These are phyloP conservation scores for Anodontia alba DNA, from an alignment of 2,888 invertebrate species.

Conservation along the genomic window DNA sequence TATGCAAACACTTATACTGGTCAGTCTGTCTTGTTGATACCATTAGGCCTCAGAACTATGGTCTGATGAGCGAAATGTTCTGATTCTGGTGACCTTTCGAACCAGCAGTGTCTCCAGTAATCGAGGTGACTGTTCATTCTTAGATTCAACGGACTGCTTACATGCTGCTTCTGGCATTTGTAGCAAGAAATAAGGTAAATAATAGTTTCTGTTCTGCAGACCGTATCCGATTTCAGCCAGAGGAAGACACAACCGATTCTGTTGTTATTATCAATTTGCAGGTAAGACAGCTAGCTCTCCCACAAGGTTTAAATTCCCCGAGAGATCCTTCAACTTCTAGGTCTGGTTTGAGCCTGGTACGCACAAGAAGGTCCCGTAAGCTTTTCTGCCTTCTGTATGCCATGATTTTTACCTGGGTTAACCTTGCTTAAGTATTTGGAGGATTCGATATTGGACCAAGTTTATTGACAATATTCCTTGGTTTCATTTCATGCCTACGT, in stretches of 20 bases:
- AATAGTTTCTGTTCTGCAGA: conserved; percentile 8
- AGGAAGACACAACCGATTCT: neutral
- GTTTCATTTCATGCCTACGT: no score
- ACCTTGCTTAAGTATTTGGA: neutral
- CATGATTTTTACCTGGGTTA: neutral
- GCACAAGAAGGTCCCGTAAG: conserved; percentile 7
- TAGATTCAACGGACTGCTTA: neutral
- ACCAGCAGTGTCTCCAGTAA: neutral
- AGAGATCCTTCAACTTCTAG: neutral
- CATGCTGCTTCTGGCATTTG: neutral
- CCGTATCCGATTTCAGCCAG: neutral
- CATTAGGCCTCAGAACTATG: neutral
- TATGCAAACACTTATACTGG: no score
- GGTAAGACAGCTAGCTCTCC: neutral
- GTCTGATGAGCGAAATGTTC: no score
- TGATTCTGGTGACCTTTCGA: neutral
- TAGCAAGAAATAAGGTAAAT: neutral
- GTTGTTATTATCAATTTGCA: neutral
- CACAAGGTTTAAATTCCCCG: neutral
- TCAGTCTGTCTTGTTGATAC: neutral
- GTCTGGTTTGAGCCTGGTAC: neutral
- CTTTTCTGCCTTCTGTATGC: neutral
- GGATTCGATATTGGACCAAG: conserved; percentile 1
- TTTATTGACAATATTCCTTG: neutral
- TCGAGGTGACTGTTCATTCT: neutral